These are phyloP conservation scores for Rhodeus uyekii DNA, from an alignment of 2,797 vertebrate genomes.

Conservation along the genomic window DNA sequence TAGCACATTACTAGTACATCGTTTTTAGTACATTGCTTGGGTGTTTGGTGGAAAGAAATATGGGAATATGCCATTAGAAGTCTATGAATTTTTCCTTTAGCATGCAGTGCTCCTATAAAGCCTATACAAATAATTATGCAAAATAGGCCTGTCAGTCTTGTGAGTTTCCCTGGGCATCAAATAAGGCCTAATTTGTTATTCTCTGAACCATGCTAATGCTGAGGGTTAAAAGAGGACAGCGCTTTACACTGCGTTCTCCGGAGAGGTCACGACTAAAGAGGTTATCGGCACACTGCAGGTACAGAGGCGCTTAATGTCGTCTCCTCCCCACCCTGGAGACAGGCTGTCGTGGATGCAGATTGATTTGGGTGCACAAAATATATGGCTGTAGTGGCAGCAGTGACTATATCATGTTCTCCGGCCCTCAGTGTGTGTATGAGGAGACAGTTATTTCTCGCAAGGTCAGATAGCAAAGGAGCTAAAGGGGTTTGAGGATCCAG, in stretches of 20 bases:
- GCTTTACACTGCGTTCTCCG: slow-evolving; percentile 12
- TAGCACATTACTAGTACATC: not conserved
- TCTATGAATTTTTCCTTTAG: not conserved
- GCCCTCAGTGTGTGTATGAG: slow-evolving; percentile 36
- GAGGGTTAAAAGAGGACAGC: slow-evolving; percentile 6
- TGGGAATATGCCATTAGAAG: not conserved
- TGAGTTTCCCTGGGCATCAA: not conserved
- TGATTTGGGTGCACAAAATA: slow-evolving; percentile 49
- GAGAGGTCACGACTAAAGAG: slow-evolving; percentile 40
- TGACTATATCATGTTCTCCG: slow-evolving; percentile 47
- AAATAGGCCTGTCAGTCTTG: not conserved
- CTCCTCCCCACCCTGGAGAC: slow-evolving; percentile 34
- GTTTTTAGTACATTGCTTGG: not conserved
- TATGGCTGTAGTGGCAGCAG: slow-evolving; percentile 45
- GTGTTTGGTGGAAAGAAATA: not conserved
- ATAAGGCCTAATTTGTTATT: slow-evolving; percentile 8
- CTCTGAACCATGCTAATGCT: not conserved
- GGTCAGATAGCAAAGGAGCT: slow-evolving; percentile 40
- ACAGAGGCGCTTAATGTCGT: slow-evolving; percentile 1
- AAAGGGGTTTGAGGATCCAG: slow-evolving; percentile 14
- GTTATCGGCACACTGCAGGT: slow-evolving; percentile 39
- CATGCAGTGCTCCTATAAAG: not conserved
- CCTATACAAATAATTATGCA: not conserved
- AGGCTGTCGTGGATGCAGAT: slow-evolving; percentile 23
- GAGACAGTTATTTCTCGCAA: slow-evolving; percentile 42